Percentiles rank a stretch among this genome's conserved stretches.
These are phyloP conservation scores for Piezodorus guildinii DNA, from an alignment of 1,140 invertebrate species.

Conservation along the genomic window DNA sequence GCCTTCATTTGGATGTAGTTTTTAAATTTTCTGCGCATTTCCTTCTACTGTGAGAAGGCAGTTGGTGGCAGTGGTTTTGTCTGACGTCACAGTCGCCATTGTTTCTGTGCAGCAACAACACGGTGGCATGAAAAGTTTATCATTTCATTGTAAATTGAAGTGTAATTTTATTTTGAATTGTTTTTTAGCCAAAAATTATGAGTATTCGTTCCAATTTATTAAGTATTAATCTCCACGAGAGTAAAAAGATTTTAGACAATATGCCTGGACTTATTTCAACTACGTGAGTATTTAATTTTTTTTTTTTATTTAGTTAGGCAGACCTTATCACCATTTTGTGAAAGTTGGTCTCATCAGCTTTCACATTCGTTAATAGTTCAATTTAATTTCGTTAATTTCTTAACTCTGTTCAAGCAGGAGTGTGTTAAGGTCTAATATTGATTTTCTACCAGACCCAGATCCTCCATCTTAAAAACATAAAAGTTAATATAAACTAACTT, in stretches of 20 bases:
- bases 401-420: not conserved
- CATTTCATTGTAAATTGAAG: constrained; percentile 8
- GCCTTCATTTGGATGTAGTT: no score
- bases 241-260: constrained; percentile 15
- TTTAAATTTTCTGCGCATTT: no score
- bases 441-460: not conserved
- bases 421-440: not conserved
- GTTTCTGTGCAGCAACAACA: not conserved
- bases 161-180: constrained; percentile 15
- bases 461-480: constrained; percentile 1
- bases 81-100: no score
- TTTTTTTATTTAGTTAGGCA: not conserved
- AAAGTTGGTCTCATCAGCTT: not conserved
- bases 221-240: constrained; percentile 14
- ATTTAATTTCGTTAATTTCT: not conserved
- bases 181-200: constrained; percentile 22
- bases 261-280: constrained; percentile 24
- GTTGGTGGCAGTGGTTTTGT: no score
- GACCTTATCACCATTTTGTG: constrained; percentile 4
- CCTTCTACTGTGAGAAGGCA: no score
- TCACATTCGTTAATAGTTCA: not conserved
- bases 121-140: constrained; percentile 14
- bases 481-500: no score
- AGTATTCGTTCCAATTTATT: constrained; percentile 22
- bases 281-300: constrained; percentile 21